Conservation (phyloP, 2,113 vertebrate genomes). For the Chaetodon auriga region DNA sequence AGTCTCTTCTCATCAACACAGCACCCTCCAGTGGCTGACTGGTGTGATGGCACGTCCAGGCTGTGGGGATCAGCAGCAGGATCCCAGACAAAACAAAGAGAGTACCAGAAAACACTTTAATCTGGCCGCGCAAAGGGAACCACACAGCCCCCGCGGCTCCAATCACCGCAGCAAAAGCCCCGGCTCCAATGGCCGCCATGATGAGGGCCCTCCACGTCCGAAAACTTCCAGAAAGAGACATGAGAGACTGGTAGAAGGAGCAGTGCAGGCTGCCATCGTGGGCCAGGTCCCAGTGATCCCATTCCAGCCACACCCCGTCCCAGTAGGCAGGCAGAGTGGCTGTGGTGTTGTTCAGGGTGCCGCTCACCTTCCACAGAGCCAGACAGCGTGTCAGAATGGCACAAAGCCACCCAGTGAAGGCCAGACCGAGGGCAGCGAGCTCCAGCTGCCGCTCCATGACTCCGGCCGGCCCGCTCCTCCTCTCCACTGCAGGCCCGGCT, state of each 20-base stretch:
- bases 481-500: slow-evolving; percentile 38
- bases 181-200: slow-evolving; percentile 80
- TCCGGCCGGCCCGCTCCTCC: slow-evolving; percentile 31
- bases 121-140: slow-evolving; percentile 75
- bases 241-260: slow-evolving; percentile 89
- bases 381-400: slow-evolving; percentile 87
- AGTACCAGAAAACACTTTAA: slow-evolving; percentile 83
- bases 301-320: slow-evolving; percentile 95
- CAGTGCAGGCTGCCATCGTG: slow-evolving; percentile 90
- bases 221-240: slow-evolving; percentile 87
- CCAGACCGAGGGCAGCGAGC: slow-evolving; percentile 68
- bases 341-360: slow-evolving; percentile 83
- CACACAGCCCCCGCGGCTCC: slow-evolving; percentile 83
- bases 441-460: slow-evolving; percentile 80
- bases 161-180: slow-evolving; percentile 78
- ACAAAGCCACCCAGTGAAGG: slow-evolving; percentile 78
- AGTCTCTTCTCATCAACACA: slow-evolving; percentile 82
- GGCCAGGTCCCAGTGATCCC: slow-evolving; percentile 89
- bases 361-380: slow-evolving; percentile 92
- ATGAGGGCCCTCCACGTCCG: slow-evolving; percentile 88
- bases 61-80: slow-evolving; percentile 85
- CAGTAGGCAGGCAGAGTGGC: slow-evolving; percentile 89
- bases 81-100: slow-evolving; percentile 85
- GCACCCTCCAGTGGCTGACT: slow-evolving; percentile 87
- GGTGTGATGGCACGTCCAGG: slow-evolving; percentile 88